Base-by-base conservation (phyloP, 1,140 invertebrate species). In the Anthonomus grandis region DNA sequence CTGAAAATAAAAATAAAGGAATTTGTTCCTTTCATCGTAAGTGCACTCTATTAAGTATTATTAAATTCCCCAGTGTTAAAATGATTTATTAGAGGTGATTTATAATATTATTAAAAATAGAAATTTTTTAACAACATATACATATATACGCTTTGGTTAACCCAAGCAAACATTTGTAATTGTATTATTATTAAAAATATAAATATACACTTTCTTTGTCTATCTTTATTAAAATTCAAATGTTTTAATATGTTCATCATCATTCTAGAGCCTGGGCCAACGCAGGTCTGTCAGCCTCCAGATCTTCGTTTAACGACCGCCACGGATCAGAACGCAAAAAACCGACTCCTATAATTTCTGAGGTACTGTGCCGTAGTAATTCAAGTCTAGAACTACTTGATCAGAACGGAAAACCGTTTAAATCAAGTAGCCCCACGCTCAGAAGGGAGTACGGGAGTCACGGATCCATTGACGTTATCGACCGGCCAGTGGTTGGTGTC, bases 401-500 rank as follows among this genome's bases (percentile, higher is more conserved):
- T 50, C 68, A 74, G 41, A 65, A 72, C 56, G 58, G 58, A 23
- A 38, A 34, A 47, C 55, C 63, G 13, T 62, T 67, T 17, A 66
- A 68, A 23, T 55, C 56, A 56, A 73, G 44, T 64, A 74, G 42
- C 15, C 76, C 76, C 34, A 72, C 75, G 25, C 64, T 81, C 24
- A 75, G 78, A 49, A 71, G 81, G 6, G 81, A 82, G 65, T 83
- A 82, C 75, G 81, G 81, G 23, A 80, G 78, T 64, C 80, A 82
- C 70, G 80, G 80, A 15, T 79, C 78, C 45, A 81, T 80, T 60
- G 77, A 81, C 69, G 76, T 80, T 61, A 80, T 81, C 12, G 78
- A 78, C 21, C 62, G 66, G 18, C 64, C 65, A 8, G 8, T 31
- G 18, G 12, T 12, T 13, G 52, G 55, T 54, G 47, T 36, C 4